A percentile compares a stretch with the other conserved stretches of the same genome.
Evolutionary conservation across 2,797 vertebrate species (phyloP).

Genomic region (Sebastes variabilis): DNA sequence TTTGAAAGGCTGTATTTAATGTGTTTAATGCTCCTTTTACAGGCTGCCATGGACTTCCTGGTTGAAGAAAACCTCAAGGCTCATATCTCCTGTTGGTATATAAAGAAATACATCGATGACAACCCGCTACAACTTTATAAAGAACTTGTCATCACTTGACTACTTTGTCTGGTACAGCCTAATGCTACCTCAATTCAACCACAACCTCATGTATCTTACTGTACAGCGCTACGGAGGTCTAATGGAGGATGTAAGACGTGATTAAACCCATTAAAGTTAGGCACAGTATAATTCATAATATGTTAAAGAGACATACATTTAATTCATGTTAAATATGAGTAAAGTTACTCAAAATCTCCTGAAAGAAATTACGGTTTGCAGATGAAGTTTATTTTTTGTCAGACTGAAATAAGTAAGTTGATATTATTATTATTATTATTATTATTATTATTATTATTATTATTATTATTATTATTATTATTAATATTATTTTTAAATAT

Average conservation of each 20-base stretch:
- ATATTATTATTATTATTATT: neutral
- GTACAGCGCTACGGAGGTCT: neutral
- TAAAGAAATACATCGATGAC: constrained; percentile 75
- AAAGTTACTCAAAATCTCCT: neutral
- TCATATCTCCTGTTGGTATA: constrained; percentile 80
- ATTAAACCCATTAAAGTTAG: too few relatives aligned
- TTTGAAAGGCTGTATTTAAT: neutral
- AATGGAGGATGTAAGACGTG: neutral
- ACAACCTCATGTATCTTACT: neutral
- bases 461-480: neutral
- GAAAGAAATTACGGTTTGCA: too few relatives aligned
- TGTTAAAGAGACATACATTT: neutral
- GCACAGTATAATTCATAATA: neutral
- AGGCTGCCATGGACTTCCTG: constrained; percentile 83
- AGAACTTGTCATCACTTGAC: constrained; percentile 56
- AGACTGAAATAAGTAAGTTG: neutral
- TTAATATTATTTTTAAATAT: neutral
- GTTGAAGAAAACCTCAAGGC: constrained; percentile 77
- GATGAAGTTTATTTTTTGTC: neutral
- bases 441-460: too few relatives aligned
- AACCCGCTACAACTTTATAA: constrained; percentile 61
- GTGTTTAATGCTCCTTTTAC: neutral
- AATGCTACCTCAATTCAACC: constrained; percentile 1
- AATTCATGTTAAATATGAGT: neutral
- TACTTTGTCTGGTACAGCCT: too few relatives aligned